These are phyloP conservation scores for Aspiorhynchus laticeps DNA, from an alignment of 2,113 vertebrate species.

Conservation along the genomic window DNA sequence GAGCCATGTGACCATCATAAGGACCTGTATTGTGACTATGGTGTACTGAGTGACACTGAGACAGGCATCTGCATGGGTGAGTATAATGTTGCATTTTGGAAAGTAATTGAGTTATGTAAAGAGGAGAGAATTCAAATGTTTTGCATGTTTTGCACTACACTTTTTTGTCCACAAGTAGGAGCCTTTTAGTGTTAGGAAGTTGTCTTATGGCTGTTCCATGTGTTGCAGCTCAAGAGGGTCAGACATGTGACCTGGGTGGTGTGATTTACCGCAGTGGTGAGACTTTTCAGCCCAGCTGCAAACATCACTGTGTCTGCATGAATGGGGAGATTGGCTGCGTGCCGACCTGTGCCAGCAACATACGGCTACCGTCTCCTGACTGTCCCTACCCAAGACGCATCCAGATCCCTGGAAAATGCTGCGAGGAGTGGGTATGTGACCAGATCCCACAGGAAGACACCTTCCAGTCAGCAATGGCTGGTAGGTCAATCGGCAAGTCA, in stretches of 20 bases:
- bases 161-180: conserved; percentile 25
- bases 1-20: conserved; percentile 82
- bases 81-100: not conserved
- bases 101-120: not conserved
- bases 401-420: conserved; percentile 73
- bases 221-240: conserved; percentile 74
- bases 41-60: conserved; percentile 65
- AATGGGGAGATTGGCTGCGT: conserved; percentile 79
- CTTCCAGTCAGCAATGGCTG: conserved; percentile 67
- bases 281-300: conserved; percentile 80
- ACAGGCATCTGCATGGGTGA: conserved; percentile 80
- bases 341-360: conserved; percentile 68
- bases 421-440: conserved; percentile 81
- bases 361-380: conserved; percentile 70
- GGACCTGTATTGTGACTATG: conserved; percentile 78
- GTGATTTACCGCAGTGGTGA: conserved; percentile 78
- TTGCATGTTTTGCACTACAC: not conserved
- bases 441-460: conserved; percentile 50
- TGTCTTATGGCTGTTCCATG: not conserved
- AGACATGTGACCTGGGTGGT: conserved; percentile 76
- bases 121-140: not conserved
- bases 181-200: not conserved
- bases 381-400: conserved; percentile 74
- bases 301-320: conserved; percentile 81
- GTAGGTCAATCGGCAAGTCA: conserved; percentile 58